Percentiles rank a stretch among this genome's conserved stretches.
Evolutionary conservation across 2,888 invertebrate genomes (phyloP).

Genomic region (Adineta ricciae): DNA sequence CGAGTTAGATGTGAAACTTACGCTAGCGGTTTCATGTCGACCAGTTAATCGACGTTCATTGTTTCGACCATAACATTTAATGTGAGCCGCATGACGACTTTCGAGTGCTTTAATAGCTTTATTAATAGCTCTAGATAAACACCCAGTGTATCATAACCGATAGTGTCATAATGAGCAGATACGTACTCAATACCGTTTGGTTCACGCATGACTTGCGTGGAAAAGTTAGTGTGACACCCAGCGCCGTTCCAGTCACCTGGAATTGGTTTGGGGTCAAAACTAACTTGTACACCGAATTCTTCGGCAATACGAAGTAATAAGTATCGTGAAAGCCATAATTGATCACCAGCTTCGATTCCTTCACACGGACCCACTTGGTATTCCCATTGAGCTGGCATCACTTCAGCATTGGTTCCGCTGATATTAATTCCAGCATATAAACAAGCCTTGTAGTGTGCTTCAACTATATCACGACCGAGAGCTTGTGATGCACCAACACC

Average conservation of each 20-base stretch:
- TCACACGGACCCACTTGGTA: conserved; percentile 79
- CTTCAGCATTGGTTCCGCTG: conserved; percentile 32
- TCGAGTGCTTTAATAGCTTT: conserved; percentile 85
- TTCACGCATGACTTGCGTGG: conserved; percentile 78
- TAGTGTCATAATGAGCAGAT: not conserved
- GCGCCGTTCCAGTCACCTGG: conserved; percentile 52
- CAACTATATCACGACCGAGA: conserved; percentile 32
- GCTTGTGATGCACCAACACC: conserved; percentile 27
- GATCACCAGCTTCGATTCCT: conserved; percentile 61
- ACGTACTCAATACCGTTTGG: conserved; percentile 41
- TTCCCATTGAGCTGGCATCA: conserved; percentile 42
- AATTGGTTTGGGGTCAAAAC: conserved; percentile 54
- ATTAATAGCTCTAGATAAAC: conserved; percentile 67
- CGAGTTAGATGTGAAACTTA: conserved; percentile 45
- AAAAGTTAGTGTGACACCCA: conserved; percentile 91
- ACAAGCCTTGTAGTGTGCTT: conserved; percentile 33
- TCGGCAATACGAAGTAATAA: conserved; percentile 53
- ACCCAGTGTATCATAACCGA: no score
- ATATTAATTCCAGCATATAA: conserved; percentile 33
- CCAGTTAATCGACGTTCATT: conserved; percentile 86
- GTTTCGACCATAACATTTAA: conserved; percentile 88
- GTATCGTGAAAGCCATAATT: conserved; percentile 54
- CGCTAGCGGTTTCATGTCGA: conserved; percentile 85
- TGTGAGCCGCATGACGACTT: conserved; percentile 79
- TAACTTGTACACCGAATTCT: conserved; percentile 52